Evolutionary conservation across 2,113 vertebrate species (phyloP).

Genomic region (Taurulus bubalis): DNA sequence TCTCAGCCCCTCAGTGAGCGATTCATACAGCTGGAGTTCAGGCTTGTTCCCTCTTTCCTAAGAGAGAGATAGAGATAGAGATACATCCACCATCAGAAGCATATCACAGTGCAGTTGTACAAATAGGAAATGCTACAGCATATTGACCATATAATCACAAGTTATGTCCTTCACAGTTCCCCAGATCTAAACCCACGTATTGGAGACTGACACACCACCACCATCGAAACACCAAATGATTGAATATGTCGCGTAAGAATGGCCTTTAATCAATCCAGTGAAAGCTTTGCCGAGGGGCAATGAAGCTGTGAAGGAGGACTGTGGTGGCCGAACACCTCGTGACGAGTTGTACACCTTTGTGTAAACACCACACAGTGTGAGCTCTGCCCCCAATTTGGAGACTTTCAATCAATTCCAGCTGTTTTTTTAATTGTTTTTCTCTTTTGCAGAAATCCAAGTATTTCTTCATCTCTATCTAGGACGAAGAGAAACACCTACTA

Average conservation of each 20-base stretch:
- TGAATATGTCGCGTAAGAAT: neutral
- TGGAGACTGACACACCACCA: neutral
- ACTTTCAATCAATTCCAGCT: neutral
- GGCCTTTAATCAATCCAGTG: neutral
- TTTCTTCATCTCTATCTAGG: neutral
- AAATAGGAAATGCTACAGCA: neutral
- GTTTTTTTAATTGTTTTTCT: neutral
- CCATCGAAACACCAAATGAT: neutral
- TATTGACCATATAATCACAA: neutral
- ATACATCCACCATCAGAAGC: neutral
- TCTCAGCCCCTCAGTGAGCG: slow-evolving; percentile 46
- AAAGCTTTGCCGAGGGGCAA: neutral
- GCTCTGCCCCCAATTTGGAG: neutral
- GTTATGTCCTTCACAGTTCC: neutral
- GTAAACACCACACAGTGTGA: neutral
- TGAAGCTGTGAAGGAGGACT: neutral
- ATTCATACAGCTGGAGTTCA: slow-evolving; percentile 68
- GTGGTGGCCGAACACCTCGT: too few relatives aligned
- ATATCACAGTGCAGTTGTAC: neutral
- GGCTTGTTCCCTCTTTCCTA: slow-evolving; percentile 44
- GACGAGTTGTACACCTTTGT: neutral
- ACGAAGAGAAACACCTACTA: neutral
- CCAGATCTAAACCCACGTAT: neutral
- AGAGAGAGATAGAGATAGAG: slow-evolving; percentile 3
- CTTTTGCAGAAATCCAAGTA: neutral